Percentiles rank a stretch among this genome's conserved stretches.
These are phyloP conservation scores for Caenorhabditis sulstoni DNA, from an alignment of 2,888 invertebrate species.

Conservation along the genomic window DNA sequence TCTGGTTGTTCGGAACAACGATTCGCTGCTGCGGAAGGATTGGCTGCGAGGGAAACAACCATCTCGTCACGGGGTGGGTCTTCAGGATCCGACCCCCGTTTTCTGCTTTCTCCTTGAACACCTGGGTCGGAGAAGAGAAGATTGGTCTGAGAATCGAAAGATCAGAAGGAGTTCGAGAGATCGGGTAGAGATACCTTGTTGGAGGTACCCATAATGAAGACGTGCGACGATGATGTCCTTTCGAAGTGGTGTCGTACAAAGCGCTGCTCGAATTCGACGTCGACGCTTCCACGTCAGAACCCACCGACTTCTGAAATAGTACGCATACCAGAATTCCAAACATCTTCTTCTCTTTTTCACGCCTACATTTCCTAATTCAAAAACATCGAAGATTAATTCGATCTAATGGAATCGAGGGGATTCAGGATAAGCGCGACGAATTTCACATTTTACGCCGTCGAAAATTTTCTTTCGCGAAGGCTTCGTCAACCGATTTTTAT, in stretches of 20 bases:
- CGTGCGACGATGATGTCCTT: slow-evolving; percentile 71
- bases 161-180: no score
- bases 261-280: slow-evolving; percentile 49
- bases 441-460: not conserved
- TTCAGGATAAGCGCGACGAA: slow-evolving; percentile 9
- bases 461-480: not conserved
- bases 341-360: not conserved
- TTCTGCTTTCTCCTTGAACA: slow-evolving; percentile 69
- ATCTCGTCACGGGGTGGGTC: slow-evolving; percentile 58
- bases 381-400: slow-evolving; percentile 41
- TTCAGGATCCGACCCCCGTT: slow-evolving; percentile 69
- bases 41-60: slow-evolving; percentile 62
- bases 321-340: not conserved
- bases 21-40: slow-evolving; percentile 57
- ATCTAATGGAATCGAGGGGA: slow-evolving; percentile 9
- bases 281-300: slow-evolving; percentile 56
- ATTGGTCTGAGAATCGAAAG: slow-evolving; percentile 62
- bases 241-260: slow-evolving; percentile 38
- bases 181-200: slow-evolving; percentile 47
- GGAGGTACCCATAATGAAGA: slow-evolving; percentile 73
- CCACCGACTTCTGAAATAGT: slow-evolving; percentile 41
- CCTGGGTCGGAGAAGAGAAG: slow-evolving; percentile 67
- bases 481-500: slow-evolving; percentile 22
- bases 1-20: slow-evolving; percentile 65
- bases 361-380: not conserved